Conservation (phyloP, 2,113 vertebrate genomes). For the Rhadina sibilatrix region DNA sequence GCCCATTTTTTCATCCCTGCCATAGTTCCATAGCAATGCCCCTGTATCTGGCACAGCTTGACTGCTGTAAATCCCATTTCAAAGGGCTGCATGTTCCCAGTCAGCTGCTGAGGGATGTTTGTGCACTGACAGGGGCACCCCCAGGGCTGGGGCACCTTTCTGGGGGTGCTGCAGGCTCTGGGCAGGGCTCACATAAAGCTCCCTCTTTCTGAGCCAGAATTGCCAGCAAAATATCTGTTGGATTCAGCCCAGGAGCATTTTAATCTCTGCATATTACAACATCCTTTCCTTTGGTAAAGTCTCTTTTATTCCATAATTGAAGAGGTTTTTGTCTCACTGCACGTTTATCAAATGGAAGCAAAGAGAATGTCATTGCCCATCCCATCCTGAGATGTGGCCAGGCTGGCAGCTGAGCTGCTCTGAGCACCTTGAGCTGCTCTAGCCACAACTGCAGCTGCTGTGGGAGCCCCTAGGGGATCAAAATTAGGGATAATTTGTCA, state of each 20-base stretch:
- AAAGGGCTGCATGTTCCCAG: neutral
- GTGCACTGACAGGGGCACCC: neutral
- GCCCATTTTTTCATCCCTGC: neutral
- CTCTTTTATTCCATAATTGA: neutral
- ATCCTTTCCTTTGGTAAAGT: neutral
- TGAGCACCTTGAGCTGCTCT: neutral
- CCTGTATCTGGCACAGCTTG: neutral
- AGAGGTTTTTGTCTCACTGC: neutral
- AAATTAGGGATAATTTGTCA: neutral
- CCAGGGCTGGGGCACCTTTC: neutral
- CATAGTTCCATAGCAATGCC: fast-evolving
- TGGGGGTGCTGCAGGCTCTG: neutral
- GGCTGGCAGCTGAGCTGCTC: neutral
- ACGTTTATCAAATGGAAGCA: neutral
- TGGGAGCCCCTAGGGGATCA: neutral
- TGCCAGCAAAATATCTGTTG: neutral
- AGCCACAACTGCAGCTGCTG: neutral
- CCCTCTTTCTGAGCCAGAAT: neutral
- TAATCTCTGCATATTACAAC: neutral
- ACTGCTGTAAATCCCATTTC: neutral
- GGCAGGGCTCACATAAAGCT: neutral
- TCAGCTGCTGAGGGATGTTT: neutral
- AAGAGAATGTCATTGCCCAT: neutral
- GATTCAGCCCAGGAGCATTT: neutral
- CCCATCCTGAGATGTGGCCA: fast-evolving